Evolutionary conservation across 2,888 invertebrate genomes (phyloP), one percentile per base, ranked within the genome.

Genomic region (Athrips mouffetella): DNA sequence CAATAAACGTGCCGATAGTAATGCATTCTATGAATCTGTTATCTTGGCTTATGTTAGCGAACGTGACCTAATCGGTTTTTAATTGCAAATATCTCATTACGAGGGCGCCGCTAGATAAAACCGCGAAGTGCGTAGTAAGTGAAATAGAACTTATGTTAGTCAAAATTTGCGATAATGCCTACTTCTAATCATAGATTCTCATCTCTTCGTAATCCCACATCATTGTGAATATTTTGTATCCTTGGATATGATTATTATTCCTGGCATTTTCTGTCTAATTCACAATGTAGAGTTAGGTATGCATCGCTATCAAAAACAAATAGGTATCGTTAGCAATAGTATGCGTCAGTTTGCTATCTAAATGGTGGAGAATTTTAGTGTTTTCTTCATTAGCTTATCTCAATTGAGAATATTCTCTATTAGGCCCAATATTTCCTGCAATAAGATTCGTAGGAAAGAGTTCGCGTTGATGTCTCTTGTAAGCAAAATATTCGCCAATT

Each of bases 31-130:
- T 45, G 41, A 30, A 23, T 39, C 39, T 49, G 53, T 75, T 76
- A 77, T 81, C 78, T 58, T 60, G 54, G 58, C 59, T 53, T 68
- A 74, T 72, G 80, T 80, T 78, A 69, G 76, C 78, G 70, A 83
- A 84, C 82, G 83, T 84, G 82, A 85, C 79, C 70, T 83, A 87
- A 88, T 87, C 64, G 86, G 67, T 87, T 86, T 78, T 88, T 88
- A 88, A 88, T 87, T 83, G 84, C 86, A 57, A 86, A 86, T 78
- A 75, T 63, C 64, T 69, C 65, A 83, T 82, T 84, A 80, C 67
- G 72, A 62, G 61, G 68, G 71, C 63, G 61, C 65, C 66, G 69
- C 65, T 63, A 81, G 84, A 84, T 86, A 81, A 78, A 74, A 77
- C 70, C 62, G 73, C 73, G 70, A 73, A 68, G 62, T 70, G 67